Evolutionary conservation across 2,888 invertebrate genomes (phyloP), one percentile per base, ranked within the genome.

Genomic region (Dione juno): DNA sequence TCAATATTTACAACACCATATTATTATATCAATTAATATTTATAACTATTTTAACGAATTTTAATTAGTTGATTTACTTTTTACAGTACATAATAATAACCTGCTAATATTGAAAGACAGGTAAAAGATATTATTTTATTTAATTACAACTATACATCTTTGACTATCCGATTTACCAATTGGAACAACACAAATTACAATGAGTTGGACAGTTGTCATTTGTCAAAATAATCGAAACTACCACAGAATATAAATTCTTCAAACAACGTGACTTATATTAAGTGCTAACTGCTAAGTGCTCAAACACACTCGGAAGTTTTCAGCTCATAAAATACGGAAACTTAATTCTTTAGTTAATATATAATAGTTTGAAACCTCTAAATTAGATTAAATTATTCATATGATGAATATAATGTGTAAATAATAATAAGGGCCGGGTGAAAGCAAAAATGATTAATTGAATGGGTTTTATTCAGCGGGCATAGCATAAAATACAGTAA

Each of bases 201-300:
- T 89, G 89, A 88, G 84, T 77, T 91, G 90, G 88, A 79, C 70
- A 80, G 67, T 81, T 86, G 85, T 87, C 87, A 89, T 89, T 89
- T 86, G 90, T 85, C 82, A 83, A 64, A 48, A 50, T 57, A 43
- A 28, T 48, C 43, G 14, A 43, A 57, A 37, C 14, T n/a, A 0
- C 28, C 10, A 45, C n/a, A 61, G n/a, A n/a, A 10, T 45, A 61
- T n/a, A 61, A 28, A 28, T n/a, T 28, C 28, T 28, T 28, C 28
- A 28, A 2, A 28, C 28, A 28, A 28, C 28, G 28, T 28, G 28
- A 28, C 28, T 3, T 28, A n/a, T n/a, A n/a, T n/a, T n/a, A n/a
- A n/a, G 3, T 28, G 28, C 28, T 28, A 28, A 5, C 3, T 5
- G 5, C 5, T 5, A 28, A 3, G 28, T 28, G 28, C 28, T 28